A percentile compares a stretch with the other conserved stretches of the same genome.
Evolutionary conservation across 1,140 invertebrate species (phyloP).

Genomic region (Macrostomum lignano): DNA sequence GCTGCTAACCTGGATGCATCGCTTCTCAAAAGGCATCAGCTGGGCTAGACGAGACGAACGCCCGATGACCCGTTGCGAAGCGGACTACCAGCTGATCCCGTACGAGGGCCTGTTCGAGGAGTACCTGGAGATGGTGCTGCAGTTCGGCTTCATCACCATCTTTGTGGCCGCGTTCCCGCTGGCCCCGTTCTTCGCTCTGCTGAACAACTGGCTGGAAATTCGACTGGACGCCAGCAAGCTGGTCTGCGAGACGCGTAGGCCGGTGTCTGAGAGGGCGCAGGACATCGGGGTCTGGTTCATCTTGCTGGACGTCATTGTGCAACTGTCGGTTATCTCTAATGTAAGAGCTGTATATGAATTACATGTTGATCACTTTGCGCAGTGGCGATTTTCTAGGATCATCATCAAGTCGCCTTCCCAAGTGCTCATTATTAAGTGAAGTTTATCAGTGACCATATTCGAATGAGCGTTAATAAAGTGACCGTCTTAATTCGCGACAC

Average conservation of each 20-base stretch:
- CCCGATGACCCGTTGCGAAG: conserved; percentile 43
- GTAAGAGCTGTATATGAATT: no score
- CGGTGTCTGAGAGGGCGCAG: conserved; percentile 42
- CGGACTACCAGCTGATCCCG: conserved; percentile 67
- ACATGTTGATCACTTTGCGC: no score
- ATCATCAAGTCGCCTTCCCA: no score
- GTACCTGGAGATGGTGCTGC: conserved; percentile 78
- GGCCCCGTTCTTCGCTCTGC: conserved; percentile 46
- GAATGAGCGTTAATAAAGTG: no score
- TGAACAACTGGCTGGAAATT: conserved; percentile 55
- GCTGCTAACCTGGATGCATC: conserved; percentile 4
- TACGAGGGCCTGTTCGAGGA: conserved; percentile 69
- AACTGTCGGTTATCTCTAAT: conserved; percentile 42
- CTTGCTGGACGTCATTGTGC: conserved; percentile 39
- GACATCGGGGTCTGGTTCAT: conserved; percentile 49
- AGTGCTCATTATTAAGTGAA: no score
- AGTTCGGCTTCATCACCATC: conserved; percentile 57
- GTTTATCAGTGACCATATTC: no score
- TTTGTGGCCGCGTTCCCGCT: conserved; percentile 55
- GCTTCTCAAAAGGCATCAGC: conserved; percentile 1
- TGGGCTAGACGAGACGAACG: no score
- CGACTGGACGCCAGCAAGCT: conserved; percentile 52
- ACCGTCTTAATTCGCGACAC: no score
- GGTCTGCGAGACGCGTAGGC: conserved; percentile 40
- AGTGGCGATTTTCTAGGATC: no score